Conservation (phyloP, 2,113 vertebrate genomes). For the Aptenodytes patagonicus region DNA sequence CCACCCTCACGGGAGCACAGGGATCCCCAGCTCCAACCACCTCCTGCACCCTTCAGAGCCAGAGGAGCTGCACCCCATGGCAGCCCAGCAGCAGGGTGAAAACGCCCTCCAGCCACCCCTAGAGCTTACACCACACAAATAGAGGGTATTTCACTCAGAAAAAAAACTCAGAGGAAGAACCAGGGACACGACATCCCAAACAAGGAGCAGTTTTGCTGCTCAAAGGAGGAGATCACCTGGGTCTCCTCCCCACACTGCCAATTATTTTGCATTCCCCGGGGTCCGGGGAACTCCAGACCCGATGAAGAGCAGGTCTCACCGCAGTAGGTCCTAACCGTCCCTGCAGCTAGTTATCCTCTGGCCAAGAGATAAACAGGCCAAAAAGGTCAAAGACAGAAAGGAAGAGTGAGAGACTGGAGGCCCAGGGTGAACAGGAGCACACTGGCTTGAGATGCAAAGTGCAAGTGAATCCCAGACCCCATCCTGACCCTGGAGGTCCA, state of each 20-base stretch:
- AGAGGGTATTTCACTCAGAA: background rate
- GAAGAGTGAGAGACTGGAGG: background rate
- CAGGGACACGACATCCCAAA: background rate
- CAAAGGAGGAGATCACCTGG: rapidly evolving
- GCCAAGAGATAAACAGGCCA: background rate
- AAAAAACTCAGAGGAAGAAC: background rate
- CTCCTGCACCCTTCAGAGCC: background rate
- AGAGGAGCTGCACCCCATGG: background rate
- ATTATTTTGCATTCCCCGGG: background rate
- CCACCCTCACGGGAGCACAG: background rate
- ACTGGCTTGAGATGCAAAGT: rapidly evolving
- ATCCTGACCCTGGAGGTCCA: background rate
- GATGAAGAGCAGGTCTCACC: background rate
- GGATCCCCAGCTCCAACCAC: background rate
- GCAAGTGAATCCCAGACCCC: background rate
- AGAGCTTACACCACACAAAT: background rate
- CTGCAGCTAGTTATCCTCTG: background rate
- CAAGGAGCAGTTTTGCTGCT: background rate
- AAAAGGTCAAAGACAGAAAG: background rate
- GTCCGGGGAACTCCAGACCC: background rate
- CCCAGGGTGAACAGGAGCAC: background rate
- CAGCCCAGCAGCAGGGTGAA: background rate
- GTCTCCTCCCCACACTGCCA: background rate
- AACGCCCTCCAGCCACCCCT: background rate
- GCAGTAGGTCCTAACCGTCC: background rate